Evolutionary conservation across 2,888 invertebrate genomes (phyloP), one percentile per base, ranked within the genome.

Genomic region (Drosophila neoperkinsi): DNA sequence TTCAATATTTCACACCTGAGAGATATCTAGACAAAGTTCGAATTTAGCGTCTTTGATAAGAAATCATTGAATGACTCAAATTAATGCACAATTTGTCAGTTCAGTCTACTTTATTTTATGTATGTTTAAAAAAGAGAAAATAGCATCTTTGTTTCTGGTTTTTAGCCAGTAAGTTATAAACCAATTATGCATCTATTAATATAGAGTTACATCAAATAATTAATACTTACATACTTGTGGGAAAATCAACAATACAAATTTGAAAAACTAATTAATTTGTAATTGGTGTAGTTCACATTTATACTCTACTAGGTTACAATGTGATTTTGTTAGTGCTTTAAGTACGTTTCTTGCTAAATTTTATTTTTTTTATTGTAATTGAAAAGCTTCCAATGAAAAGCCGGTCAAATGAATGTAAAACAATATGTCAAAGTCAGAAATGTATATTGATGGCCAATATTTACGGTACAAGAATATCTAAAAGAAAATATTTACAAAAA

Each of bases 241-340:
- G 36, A 41, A 49, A 57, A 49, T 41, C 18, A 43, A 65, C 38
- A 41, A 75, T 41, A 34, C 51, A 46, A 62, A 63, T 79, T 72
- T 36, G 36, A 56, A 33, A 62, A 55, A 64, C 30, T 63, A 43
- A 69, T 59, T 70, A 30, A 59, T 73, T 64, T 64, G 50, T 65
- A 56, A 67, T 64, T 34, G 63, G 65, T 81, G 67, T 65, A 78
- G 52, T 74, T 62, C 70, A 66, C 49, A 65, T 68, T 81, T 80
- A 77, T 77, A 80, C 71, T 80, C 83, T 70, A 74, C 70, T 84
- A 89, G 88, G 62, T 85, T 90, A 90, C 68, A 89, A 75, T 85
- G 85, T 85, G 85, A 85, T 85, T 85, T 85, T 77, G 61, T 79
- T 88, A 89, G 85, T 85, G 88, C 85, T 85, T 77, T 68, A 85